A percentile compares a stretch with the other conserved stretches of the same genome.
Evolutionary conservation across 2,888 invertebrate genomes (phyloP).

Genomic region (Xanthorhoe spadicearia): DNA sequence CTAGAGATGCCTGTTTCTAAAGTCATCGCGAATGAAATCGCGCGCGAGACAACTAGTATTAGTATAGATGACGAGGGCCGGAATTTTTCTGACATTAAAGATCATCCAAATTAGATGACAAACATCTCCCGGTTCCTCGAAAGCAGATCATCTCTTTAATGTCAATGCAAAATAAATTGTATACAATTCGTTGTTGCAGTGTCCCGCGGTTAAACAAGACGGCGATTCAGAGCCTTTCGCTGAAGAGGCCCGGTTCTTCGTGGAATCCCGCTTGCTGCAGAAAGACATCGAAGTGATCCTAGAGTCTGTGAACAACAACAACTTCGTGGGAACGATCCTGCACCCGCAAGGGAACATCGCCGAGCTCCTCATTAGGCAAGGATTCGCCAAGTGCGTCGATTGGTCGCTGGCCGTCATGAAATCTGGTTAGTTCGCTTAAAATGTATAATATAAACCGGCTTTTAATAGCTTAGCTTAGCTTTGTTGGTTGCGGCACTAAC

Average conservation of each 20-base stretch:
- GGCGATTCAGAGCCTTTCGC: slow-evolving; percentile 88
- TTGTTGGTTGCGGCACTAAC: too few species aligned
- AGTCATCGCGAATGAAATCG: too few species aligned
- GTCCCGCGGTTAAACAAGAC: slow-evolving; percentile 92
- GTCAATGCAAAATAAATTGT: not conserved
- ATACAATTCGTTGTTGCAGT: slow-evolving; percentile 66
- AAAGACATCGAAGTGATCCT: slow-evolving; percentile 95
- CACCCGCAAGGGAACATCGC: slow-evolving; percentile 98
- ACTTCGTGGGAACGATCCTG: slow-evolving; percentile 96
- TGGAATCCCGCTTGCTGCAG: slow-evolving; percentile 96
- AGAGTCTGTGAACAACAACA: slow-evolving; percentile 96
- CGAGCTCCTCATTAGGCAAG: slow-evolving; percentile 94
- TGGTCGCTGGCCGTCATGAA: slow-evolving; percentile 81
- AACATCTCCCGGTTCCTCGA: too few species aligned
- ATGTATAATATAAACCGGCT: not conserved
- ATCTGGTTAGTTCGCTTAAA: slow-evolving; percentile 58
- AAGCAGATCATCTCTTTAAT: too few species aligned
- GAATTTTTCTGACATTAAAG: too few species aligned
- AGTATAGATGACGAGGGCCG: too few species aligned
- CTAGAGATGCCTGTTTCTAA: too few species aligned
- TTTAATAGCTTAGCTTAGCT: too few species aligned
- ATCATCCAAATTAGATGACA: too few species aligned
- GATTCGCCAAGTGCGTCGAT: slow-evolving; percentile 93
- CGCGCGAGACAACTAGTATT: too few species aligned
- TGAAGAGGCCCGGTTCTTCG: slow-evolving; percentile 97